Conservation (phyloP, 1,140 invertebrate species). For the Copidosoma floridanum region DNA sequence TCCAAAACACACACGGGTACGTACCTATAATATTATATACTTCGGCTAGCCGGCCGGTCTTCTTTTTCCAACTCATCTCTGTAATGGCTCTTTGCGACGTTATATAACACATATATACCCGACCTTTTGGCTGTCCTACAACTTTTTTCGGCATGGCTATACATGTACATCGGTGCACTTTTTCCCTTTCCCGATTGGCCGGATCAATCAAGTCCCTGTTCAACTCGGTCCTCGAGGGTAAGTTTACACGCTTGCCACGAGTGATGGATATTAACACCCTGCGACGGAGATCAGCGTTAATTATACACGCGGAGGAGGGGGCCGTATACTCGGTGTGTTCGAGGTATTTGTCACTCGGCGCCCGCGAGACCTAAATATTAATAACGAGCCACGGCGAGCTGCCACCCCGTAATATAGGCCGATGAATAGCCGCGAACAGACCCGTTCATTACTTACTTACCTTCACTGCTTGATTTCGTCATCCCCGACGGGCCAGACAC, state of each 20-base stretch:
- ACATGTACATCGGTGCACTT: no score
- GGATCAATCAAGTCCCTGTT: no score
- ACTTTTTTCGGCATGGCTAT: no score
- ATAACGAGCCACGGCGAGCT: no score
- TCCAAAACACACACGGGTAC: background rate
- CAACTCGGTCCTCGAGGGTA: no score
- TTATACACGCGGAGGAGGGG: constrained; percentile 45
- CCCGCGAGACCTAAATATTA: constrained; percentile 51
- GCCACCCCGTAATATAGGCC: constrained; percentile 26
- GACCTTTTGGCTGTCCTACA: no score
- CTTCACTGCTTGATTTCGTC: constrained; percentile 53
- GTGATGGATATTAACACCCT: no score
- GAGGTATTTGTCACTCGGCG: constrained; percentile 54
- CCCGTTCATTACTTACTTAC: no score
- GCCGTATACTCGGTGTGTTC: constrained; percentile 23
- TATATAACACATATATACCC: no score
- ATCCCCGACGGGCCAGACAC: constrained; percentile 31
- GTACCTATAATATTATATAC: background rate
- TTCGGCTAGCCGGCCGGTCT: no score
- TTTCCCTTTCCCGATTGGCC: no score
- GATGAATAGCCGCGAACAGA: constrained; percentile 51
- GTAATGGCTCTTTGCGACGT: background rate
- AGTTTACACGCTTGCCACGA: no score
- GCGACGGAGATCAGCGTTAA: constrained; percentile 57
- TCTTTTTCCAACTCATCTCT: constrained; percentile 3